phyloP scores from a whole-genome alignment of 2,888 invertebrate species.

The Lepidocyrtinus sp. region DNA sequence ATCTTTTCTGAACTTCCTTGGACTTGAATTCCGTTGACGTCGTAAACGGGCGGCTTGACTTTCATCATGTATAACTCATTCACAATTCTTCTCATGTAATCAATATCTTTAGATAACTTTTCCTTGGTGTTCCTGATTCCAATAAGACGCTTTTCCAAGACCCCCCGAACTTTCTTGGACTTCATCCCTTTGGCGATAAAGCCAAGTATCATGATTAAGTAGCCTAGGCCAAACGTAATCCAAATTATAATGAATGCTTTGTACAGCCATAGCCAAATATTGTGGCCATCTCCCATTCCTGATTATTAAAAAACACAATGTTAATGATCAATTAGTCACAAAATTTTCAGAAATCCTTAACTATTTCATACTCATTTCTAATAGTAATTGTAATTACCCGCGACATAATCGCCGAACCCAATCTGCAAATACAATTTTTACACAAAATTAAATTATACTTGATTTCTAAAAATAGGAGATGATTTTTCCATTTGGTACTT shows the following conservation, averaged over 20 bases:
- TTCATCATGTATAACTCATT: slow-evolving; percentile 87
- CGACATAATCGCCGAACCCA: slow-evolving; percentile 94
- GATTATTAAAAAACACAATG: not conserved
- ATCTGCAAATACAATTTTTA: slow-evolving; percentile 75
- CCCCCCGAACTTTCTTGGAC: slow-evolving; percentile 66
- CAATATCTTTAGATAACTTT: slow-evolving; percentile 82
- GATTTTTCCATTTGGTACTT: too few species aligned
- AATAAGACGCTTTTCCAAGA: slow-evolving; percentile 66
- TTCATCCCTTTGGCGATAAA: slow-evolving; percentile 84
- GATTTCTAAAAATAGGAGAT: too few species aligned
- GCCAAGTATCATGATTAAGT: slow-evolving; percentile 90
- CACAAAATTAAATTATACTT: too few species aligned
- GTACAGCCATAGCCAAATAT: slow-evolving; percentile 76
- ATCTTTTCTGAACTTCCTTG: slow-evolving; percentile 29
- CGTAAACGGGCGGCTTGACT: slow-evolving; percentile 76
- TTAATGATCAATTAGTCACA: too few species aligned
- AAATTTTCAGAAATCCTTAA: too few species aligned
- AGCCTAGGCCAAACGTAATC: slow-evolving; percentile 93
- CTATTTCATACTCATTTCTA: too few species aligned
- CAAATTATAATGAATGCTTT: slow-evolving; percentile 87
- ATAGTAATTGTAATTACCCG: too few species aligned
- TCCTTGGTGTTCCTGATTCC: slow-evolving; percentile 64
- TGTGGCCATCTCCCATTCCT: slow-evolving; percentile 69
- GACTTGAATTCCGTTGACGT: slow-evolving; percentile 37
- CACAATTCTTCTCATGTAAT: slow-evolving; percentile 81